A percentile compares a stretch with the other conserved stretches of the same genome.
phyloP scores from a whole-genome alignment of 1,140 invertebrate genomes.

The Pseudobourletiella spinata region DNA sequence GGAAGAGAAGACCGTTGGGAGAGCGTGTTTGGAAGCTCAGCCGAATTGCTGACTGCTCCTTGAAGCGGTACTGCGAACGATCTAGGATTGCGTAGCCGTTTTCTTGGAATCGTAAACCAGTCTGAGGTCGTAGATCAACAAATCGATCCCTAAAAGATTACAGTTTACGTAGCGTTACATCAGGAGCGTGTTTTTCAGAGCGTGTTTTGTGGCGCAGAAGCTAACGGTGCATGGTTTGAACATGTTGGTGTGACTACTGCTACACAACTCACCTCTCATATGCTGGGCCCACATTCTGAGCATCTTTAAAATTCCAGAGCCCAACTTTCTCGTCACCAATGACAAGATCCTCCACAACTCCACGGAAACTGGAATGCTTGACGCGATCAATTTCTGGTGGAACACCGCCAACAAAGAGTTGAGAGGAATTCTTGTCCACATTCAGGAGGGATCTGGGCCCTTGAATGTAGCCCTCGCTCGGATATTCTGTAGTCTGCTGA shows the following conservation, averaged over 20 bases:
- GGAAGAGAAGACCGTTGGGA: conserved; percentile 76
- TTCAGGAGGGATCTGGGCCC: conserved; percentile 73
- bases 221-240: too few species aligned
- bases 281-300: conserved; percentile 62
- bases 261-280: conserved; percentile 60
- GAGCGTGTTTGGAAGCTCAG: conserved; percentile 79
- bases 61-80: conserved; percentile 48
- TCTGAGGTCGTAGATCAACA: conserved; percentile 51
- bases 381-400: conserved; percentile 61
- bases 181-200: too few species aligned
- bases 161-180: too few species aligned
- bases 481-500: conserved; percentile 48
- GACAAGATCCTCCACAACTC: conserved; percentile 79
- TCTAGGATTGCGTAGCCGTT: conserved; percentile 67
- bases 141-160: conserved; percentile 52
- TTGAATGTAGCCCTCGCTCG: conserved; percentile 52
- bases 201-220: too few species aligned
- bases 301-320: conserved; percentile 86
- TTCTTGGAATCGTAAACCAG: conserved; percentile 75
- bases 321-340: conserved; percentile 82
- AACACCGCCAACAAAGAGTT: conserved; percentile 82
- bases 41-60: conserved; percentile 50
- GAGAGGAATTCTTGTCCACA: conserved; percentile 71
- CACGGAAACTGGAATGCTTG: conserved; percentile 65
- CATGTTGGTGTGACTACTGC: too few species aligned